A percentile compares a stretch with the other conserved stretches of the same genome.
Evolutionary conservation across 2,113 vertebrate genomes (phyloP).

Genomic region (Charadrius vociferus): DNA sequence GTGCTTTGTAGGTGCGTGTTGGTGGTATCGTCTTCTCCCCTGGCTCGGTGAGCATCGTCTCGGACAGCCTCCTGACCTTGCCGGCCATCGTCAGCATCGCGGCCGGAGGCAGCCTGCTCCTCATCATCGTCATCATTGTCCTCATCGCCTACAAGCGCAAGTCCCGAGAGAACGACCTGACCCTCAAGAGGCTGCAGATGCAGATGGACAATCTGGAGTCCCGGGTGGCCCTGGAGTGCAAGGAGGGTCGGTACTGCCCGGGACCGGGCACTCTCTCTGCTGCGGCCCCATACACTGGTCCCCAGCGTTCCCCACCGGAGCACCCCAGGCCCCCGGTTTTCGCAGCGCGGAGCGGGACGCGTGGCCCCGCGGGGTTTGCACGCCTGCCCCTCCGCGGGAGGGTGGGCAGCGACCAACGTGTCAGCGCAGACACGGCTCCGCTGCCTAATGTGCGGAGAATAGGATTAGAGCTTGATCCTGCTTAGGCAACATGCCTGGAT

Average conservation of each 20-base stretch:
- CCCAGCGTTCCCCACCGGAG: neutral
- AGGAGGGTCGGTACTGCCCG: slow-evolving; percentile 82
- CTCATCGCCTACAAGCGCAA: slow-evolving; percentile 99
- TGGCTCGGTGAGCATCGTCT: slow-evolving; percentile 88
- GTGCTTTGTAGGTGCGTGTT: slow-evolving; percentile 86
- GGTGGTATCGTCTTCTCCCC: slow-evolving; percentile 93
- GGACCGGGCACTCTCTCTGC: fast-evolving
- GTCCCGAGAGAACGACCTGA: slow-evolving; percentile 96
- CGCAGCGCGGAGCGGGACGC: fast-evolving
- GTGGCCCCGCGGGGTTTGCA: fast-evolving
- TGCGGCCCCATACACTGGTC: fast-evolving
- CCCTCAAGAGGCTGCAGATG: slow-evolving; percentile 97
- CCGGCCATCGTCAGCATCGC: slow-evolving; percentile 96
- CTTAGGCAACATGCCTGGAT: neutral
- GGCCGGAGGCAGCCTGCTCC: slow-evolving; percentile 92
- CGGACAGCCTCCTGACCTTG: slow-evolving; percentile 94
- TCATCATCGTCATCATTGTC: slow-evolving; percentile 97
- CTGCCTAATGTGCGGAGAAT: neutral
- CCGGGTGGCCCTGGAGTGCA: slow-evolving; percentile 95
- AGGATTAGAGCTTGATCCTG: slow-evolving; percentile 29
- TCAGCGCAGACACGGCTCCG: neutral
- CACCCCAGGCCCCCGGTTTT: neutral
- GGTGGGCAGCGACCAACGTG: neutral
- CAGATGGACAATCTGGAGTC: slow-evolving; percentile 99
- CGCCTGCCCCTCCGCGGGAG: neutral